Percentiles rank a stretch among this genome's conserved stretches.
Conservation (phyloP, 2,113 vertebrate species). For the Ciconia maguari region DNA sequence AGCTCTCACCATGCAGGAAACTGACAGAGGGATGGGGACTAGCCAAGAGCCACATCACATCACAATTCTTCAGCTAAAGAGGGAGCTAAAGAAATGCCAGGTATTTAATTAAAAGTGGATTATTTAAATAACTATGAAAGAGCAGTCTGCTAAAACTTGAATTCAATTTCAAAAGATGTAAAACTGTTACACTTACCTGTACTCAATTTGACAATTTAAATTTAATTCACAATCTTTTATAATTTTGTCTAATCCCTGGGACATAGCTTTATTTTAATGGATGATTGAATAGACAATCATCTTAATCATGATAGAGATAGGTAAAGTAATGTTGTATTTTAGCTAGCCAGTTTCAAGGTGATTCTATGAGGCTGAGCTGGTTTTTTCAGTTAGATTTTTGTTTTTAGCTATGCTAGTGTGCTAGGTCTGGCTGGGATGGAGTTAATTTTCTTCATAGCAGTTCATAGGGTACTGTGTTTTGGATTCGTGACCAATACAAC, state of each 20-base stretch:
- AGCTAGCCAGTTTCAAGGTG: neutral
- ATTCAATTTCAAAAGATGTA: neutral
- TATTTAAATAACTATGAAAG: neutral
- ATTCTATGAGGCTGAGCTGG: neutral
- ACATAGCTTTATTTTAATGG: neutral
- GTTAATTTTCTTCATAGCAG: neutral
- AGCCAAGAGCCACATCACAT: slow-evolving; percentile 61
- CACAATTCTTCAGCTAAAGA: slow-evolving; percentile 77
- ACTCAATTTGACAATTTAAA: neutral
- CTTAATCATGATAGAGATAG: neutral
- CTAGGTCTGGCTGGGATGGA: neutral
- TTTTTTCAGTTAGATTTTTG: neutral
- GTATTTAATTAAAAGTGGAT: slow-evolving; percentile 66
- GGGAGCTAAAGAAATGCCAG: slow-evolving; percentile 85
- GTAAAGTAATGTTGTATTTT: neutral
- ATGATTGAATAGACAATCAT: neutral
- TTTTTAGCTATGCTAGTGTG: neutral
- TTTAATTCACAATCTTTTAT: neutral
- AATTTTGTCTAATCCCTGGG: neutral
- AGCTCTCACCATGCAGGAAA: slow-evolving; percentile 3
- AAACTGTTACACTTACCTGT: neutral
- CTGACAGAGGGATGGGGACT: neutral
- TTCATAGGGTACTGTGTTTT: neutral
- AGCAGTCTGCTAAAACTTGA: neutral
- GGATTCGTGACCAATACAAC: neutral